Evolutionary conservation across 2,797 vertebrate species (phyloP).

Genomic region (Coregonus suidteri): DNA sequence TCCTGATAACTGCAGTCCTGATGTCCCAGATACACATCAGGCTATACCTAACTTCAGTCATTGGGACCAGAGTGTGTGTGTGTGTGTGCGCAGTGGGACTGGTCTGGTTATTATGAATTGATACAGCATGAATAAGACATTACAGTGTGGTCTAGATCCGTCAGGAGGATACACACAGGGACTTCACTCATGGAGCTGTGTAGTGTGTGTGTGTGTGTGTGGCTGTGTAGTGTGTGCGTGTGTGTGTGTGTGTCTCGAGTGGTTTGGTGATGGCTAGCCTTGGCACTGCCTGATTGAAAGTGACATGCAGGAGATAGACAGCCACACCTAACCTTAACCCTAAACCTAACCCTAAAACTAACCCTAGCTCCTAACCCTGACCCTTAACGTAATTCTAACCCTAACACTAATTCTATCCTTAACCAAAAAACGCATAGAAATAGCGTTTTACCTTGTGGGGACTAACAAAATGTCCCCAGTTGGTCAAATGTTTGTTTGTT

Average conservation of each 20-base stretch:
- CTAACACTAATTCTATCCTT: too few relatives aligned
- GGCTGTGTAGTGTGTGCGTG: slow-evolving; percentile 35
- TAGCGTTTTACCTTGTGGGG: too few relatives aligned
- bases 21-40: not conserved
- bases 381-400: too few relatives aligned
- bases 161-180: slow-evolving; percentile 72
- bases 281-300: slow-evolving; percentile 60
- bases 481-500: too few relatives aligned
- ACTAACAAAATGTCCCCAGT: too few relatives aligned
- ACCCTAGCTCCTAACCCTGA: too few relatives aligned
- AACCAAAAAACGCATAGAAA: too few relatives aligned
- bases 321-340: too few relatives aligned
- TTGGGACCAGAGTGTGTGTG: slow-evolving; percentile 24
- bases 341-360: too few relatives aligned
- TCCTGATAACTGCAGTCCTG: slow-evolving; percentile 55
- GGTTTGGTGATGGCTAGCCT: slow-evolving; percentile 28
- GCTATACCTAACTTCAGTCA: not conserved
- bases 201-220: slow-evolving; percentile 46
- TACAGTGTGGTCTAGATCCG: slow-evolving; percentile 72
- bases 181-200: slow-evolving; percentile 60
- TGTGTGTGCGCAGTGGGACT: slow-evolving; percentile 47
- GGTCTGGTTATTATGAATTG: slow-evolving; percentile 77
- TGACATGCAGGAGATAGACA: slow-evolving; percentile 51
- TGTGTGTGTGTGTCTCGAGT: not conserved
- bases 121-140: slow-evolving; percentile 78